Percentiles rank a stretch among this genome's conserved stretches.
Conservation (phyloP, 2,888 invertebrate genomes). For the Agriopis marginaria region DNA sequence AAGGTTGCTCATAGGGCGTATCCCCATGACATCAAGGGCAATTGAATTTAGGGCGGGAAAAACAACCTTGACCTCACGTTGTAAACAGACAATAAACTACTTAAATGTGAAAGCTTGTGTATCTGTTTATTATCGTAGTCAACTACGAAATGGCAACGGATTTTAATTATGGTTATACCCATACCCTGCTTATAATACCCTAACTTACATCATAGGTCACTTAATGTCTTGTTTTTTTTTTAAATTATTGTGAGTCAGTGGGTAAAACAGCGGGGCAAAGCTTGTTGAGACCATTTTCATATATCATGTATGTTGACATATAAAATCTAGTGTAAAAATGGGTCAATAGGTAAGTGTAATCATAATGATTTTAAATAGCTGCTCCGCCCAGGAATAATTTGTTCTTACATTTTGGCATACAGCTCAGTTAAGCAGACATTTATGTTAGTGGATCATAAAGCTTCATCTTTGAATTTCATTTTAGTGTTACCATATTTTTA, state of each 20-base stretch:
- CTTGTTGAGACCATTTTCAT: not conserved
- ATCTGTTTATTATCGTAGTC: not conserved
- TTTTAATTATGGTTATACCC: too few species aligned
- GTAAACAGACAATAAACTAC: slow-evolving; percentile 22
- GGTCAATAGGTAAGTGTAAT: not conserved
- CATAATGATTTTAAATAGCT: not conserved
- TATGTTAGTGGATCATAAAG: too few species aligned
- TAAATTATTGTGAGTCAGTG: not conserved
- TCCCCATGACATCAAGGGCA: slow-evolving; percentile 40
- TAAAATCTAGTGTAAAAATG: not conserved
- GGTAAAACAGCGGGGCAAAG: not conserved
- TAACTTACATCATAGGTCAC: too few species aligned
- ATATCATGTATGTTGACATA: not conserved
- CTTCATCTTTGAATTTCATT: too few species aligned
- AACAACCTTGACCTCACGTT: slow-evolving; percentile 28
- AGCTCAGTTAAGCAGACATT: not conserved
- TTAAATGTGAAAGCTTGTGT: not conserved
- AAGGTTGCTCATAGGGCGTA: slow-evolving; percentile 31
- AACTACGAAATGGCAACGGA: too few species aligned
- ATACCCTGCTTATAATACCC: too few species aligned
- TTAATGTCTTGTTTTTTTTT: too few species aligned
- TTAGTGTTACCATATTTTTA: too few species aligned
- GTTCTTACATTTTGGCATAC: not conserved
- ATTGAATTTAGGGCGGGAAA: slow-evolving; percentile 24
- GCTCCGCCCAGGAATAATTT: not conserved